phyloP scores from a whole-genome alignment of 2,113 vertebrate species.

The Rattus norvegicus region GRCr8 NC_086022.1:12462501-12463000 shows the following conservation, averaged over 20 bases:
- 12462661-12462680: neutral
- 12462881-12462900: conserved; percentile 16
- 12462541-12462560: neutral
- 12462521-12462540: neutral
- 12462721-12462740: neutral
- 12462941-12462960: neutral
- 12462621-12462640: neutral
- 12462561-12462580: neutral
- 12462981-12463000: neutral
- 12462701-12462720: neutral
- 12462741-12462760: neutral
- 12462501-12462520: neutral
- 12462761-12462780: neutral
- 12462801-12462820: too few relatives aligned
- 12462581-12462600: neutral
- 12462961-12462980: neutral
- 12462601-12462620: neutral
- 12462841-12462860: too few relatives aligned
- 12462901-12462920: neutral
- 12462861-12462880: neutral
- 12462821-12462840: too few relatives aligned
- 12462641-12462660: neutral
- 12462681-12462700: neutral
- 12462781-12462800: too few relatives aligned
- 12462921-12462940: neutral